These are phyloP conservation scores for Cheilosia variabilis DNA, from an alignment of 2,888 invertebrate species.

Conservation along the genomic window DNA sequence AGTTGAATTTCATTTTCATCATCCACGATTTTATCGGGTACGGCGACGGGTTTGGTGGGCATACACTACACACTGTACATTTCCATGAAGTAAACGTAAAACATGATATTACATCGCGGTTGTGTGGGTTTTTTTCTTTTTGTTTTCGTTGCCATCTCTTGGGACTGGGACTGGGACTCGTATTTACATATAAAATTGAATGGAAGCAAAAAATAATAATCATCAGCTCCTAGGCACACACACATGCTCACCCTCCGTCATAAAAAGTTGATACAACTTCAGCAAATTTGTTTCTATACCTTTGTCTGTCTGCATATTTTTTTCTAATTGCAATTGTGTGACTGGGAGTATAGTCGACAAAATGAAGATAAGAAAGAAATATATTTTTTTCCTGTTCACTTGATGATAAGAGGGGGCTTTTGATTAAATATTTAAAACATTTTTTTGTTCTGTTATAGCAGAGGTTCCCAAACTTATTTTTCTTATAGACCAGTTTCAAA, in stretches of 20 bases:
- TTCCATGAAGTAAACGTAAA: neutral
- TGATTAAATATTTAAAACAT: slow-evolving; percentile 71
- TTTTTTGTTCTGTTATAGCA: slow-evolving; percentile 7
- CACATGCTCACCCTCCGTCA: slow-evolving; percentile 43
- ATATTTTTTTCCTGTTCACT: slow-evolving; percentile 37
- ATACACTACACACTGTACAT: neutral
- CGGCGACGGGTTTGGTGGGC: neutral
- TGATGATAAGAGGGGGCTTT: slow-evolving; percentile 59
- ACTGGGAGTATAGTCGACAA: slow-evolving; percentile 13
- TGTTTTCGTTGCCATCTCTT: slow-evolving; percentile 15
- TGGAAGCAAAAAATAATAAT: slow-evolving; percentile 28
- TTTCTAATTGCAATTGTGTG: slow-evolving; percentile 60
- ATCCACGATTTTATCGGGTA: slow-evolving; percentile 10
- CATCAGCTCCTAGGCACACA: slow-evolving; percentile 46
- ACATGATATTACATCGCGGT: neutral
- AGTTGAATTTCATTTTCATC: slow-evolving; percentile 74
- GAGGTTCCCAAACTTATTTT: no score
- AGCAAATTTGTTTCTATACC: slow-evolving; percentile 25
- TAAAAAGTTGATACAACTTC: slow-evolving; percentile 53
- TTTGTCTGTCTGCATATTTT: slow-evolving; percentile 42
- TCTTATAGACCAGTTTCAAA: no score
- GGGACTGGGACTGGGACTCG: slow-evolving; percentile 44
- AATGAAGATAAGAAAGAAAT: slow-evolving; percentile 24
- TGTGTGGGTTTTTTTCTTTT: slow-evolving; percentile 20
- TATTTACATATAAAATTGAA: slow-evolving; percentile 66